Conservation (phyloP, 2,797 vertebrate genomes). For the Silurus aristotelis region DNA sequence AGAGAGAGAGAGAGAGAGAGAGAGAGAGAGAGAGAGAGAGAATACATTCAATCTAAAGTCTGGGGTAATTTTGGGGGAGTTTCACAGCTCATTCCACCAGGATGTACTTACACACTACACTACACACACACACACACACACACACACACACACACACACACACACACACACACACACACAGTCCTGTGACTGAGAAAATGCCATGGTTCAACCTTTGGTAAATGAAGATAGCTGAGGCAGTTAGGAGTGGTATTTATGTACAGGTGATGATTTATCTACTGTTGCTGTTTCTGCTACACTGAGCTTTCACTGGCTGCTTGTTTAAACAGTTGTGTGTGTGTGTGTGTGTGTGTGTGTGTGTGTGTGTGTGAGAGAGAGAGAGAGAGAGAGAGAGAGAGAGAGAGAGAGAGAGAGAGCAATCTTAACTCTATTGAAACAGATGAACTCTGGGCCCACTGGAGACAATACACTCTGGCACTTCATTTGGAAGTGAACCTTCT, state of each 20-base stretch:
- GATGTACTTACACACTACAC: not conserved
- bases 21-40: not conserved
- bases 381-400: too few relatives aligned
- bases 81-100: not conserved
- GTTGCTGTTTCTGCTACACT: not conserved
- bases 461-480: slow-evolving; percentile 27
- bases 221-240: slow-evolving; percentile 45
- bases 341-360: slow-evolving; percentile 1
- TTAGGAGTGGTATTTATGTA: slow-evolving; percentile 39
- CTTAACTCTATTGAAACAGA: slow-evolving; percentile 27
- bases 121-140: slow-evolving; percentile 30
- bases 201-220: slow-evolving; percentile 42
- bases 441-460: slow-evolving; percentile 27
- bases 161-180: slow-evolving; percentile 30
- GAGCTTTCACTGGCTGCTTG: not conserved
- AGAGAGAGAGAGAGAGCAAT: not conserved
- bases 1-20: too few relatives aligned
- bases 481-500: slow-evolving; percentile 33
- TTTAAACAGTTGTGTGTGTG: not conserved
- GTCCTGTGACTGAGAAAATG: slow-evolving; percentile 28
- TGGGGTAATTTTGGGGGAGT: slow-evolving; percentile 1
- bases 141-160: slow-evolving; percentile 13
- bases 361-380: not conserved
- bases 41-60: not conserved
- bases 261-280: slow-evolving; percentile 35